Percentiles rank a stretch among this genome's conserved stretches.
These are phyloP conservation scores for Ligdia adustata DNA, from an alignment of 2,888 invertebrate species.

Conservation along the genomic window DNA sequence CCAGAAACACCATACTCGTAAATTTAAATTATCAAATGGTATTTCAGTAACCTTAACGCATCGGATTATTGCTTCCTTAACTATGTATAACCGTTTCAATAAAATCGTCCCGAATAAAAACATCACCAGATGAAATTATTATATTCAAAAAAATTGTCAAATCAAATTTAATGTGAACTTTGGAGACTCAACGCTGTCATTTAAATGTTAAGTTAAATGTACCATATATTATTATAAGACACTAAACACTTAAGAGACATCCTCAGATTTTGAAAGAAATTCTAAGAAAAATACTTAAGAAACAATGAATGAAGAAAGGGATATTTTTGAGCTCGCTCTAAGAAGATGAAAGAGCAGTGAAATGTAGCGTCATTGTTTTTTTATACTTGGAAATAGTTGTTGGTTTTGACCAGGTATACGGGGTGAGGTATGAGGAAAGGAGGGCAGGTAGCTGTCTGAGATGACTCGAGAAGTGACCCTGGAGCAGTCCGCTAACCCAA, in stretches of 20 bases:
- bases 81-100: slow-evolving; percentile 12
- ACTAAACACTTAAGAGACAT: slow-evolving; percentile 22
- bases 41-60: too few relatives aligned
- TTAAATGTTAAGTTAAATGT: slow-evolving; percentile 24
- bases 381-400: slow-evolving; percentile 44
- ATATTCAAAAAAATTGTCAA: slow-evolving; percentile 20
- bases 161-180: slow-evolving; percentile 23
- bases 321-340: slow-evolving; percentile 30
- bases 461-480: slow-evolving; percentile 39
- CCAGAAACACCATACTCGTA: too few relatives aligned
- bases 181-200: slow-evolving; percentile 23
- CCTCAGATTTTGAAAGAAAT: slow-evolving; percentile 11
- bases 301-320: slow-evolving; percentile 21
- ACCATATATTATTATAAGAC: slow-evolving; percentile 26
- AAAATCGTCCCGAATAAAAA: slow-evolving; percentile 12
- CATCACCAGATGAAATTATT: slow-evolving; percentile 7
- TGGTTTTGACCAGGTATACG: slow-evolving; percentile 42
- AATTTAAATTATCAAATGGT: too few relatives aligned
- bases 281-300: background rate
- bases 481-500: slow-evolving; percentile 54
- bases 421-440: slow-evolving; percentile 46
- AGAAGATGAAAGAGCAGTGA: slow-evolving; percentile 40
- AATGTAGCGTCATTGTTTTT: slow-evolving; percentile 42
- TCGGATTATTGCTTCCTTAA: slow-evolving; percentile 8
- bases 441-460: slow-evolving; percentile 51